Evolutionary conservation across 1,140 invertebrate species (phyloP), one percentile per base, ranked within the genome.

Genomic region (Orchesella cincta): DNA sequence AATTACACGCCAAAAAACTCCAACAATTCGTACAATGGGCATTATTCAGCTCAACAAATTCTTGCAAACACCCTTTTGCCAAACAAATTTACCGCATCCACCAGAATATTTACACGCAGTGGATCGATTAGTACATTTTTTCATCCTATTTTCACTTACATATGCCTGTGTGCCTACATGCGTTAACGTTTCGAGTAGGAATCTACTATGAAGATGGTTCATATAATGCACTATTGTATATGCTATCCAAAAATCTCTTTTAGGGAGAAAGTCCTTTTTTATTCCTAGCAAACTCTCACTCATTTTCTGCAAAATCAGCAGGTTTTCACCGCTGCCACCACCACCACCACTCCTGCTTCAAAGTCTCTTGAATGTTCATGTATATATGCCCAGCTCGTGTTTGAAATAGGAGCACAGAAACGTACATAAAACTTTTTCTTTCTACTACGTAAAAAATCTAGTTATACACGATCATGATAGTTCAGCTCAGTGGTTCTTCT

Each of bases 221-320:
- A n/a, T n/a, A n/a, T n/a, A n/a, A n/a, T n/a, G n/a, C n/a, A n/a
- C n/a, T n/a, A n/a, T n/a, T n/a, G n/a, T n/a, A n/a, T n/a, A n/a
- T n/a, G n/a, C n/a, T n/a, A n/a, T n/a, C n/a, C n/a, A n/a, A n/a
- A n/a, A n/a, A n/a, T n/a, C n/a, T n/a, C n/a, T n/a, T 46, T 8
- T 46, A 46, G 39, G 39, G 8, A 46, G 8, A 46, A 12, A 46
- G 8, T 20, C 39, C 20, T 46, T 46, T 57, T 18, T 18, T 57
- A 23, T 3, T 57, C 12, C 23, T 14, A 31, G 26, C 12, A 8
- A 67, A 67, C 62, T 67, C 26, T 8, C 23, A 67, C 62, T 67
- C 62, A 67, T 67, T 67, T 67, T 67, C 28, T 67, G 62, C 62
- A 33, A 29, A 67, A 67, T 67, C 62, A 67, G 62, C 62, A 33